Conservation (phyloP, 1,140 invertebrate genomes). For the Drosophila biarmipes region DNA sequence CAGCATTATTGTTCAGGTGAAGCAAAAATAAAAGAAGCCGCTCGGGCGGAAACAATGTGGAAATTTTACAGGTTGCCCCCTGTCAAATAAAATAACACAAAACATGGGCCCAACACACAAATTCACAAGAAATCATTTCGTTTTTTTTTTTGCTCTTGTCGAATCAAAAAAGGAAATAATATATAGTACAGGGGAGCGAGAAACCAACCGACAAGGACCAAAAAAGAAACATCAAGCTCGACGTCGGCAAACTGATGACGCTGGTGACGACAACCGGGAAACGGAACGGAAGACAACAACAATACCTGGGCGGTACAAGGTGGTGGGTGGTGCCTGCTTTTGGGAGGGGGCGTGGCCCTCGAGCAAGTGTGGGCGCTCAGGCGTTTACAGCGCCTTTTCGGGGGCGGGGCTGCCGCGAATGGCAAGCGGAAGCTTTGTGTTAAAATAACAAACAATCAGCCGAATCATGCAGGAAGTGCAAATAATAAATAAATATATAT, state of each 20-base stretch:
- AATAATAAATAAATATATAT: conserved; percentile 83
- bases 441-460: conserved; percentile 83
- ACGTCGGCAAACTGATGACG: conserved; percentile 43
- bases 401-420: conserved; percentile 26
- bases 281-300: conserved; percentile 58
- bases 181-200: not conserved
- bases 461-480: conserved; percentile 81
- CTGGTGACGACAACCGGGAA: conserved; percentile 66
- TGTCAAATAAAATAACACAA: conserved; percentile 67
- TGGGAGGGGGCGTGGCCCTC: conserved; percentile 4
- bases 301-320: conserved; percentile 14
- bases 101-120: conserved; percentile 54
- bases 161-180: conserved; percentile 10
- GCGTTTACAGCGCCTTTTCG: not conserved
- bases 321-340: not conserved
- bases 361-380: not conserved
- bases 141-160: conserved; percentile 38
- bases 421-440: conserved; percentile 75
- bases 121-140: conserved; percentile 45
- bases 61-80: conserved; percentile 71
- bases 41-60: conserved; percentile 66
- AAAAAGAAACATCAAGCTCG: conserved; percentile 64
- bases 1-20: conserved; percentile 36
- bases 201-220: conserved; percentile 32
- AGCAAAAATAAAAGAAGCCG: conserved; percentile 65